These are phyloP conservation scores for Hypocryptadius cinnamomeus DNA, from an alignment of 2,113 vertebrate species.

Conservation along the genomic window DNA sequence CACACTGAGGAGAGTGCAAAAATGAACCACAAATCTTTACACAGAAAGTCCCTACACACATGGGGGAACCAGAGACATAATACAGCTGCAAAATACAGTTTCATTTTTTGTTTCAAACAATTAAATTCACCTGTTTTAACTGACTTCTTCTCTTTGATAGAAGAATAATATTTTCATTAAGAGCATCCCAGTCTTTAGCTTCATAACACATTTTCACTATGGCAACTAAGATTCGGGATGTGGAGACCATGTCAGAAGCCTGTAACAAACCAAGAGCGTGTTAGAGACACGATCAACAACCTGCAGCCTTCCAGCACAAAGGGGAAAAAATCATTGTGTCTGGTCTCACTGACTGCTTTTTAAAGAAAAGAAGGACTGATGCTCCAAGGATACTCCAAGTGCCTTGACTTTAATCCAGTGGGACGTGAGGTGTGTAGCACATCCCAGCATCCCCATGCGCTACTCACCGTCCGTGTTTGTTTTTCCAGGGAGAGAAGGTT, in stretches of 20 bases:
- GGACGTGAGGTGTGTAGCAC: accelerated
- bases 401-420: not conserved
- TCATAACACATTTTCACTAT: conserved; percentile 97
- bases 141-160: conserved; percentile 96
- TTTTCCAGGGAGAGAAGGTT: conserved; percentile 94
- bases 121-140: conserved; percentile 86
- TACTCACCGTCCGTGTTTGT: conserved; percentile 92
- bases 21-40: not conserved
- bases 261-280: conserved; percentile 36
- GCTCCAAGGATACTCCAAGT: not conserved
- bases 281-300: not conserved
- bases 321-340: too few relatives aligned
- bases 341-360: not conserved
- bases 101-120: not conserved
- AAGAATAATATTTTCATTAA: conserved; percentile 98
- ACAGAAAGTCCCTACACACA: not conserved
- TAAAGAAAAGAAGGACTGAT: not conserved
- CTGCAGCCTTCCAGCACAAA: not conserved
- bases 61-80: not conserved
- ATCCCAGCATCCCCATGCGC: accelerated
- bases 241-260: conserved; percentile 98
- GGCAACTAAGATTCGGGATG: conserved; percentile 92
- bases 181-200: conserved; percentile 93
- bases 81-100: not conserved
- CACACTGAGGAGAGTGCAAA: not conserved